Evolutionary conservation across 1,140 invertebrate genomes (phyloP).

Genomic region (Nasonia longicornis): DNA sequence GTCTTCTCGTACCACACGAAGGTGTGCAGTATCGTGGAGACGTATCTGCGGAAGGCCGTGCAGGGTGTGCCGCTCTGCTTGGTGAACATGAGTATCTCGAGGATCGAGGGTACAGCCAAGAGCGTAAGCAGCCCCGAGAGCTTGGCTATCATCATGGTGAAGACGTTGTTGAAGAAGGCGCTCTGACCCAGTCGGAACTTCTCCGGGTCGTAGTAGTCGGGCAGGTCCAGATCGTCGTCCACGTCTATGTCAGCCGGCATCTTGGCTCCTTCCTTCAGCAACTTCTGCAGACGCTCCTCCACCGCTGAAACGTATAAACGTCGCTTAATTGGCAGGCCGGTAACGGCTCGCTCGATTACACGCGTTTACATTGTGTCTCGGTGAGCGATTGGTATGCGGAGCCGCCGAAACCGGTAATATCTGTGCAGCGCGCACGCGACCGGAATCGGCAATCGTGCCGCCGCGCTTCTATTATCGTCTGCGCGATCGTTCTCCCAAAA

Average conservation of each 20-base stretch:
- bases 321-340: neutral
- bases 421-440: constrained; percentile 50
- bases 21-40: constrained; percentile 76
- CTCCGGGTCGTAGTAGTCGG: constrained; percentile 59
- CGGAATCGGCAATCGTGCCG: constrained; percentile 39
- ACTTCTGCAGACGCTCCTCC: constrained; percentile 51
- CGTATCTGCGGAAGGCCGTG: constrained; percentile 81
- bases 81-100: constrained; percentile 76
- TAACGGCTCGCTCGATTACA: neutral
- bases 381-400: constrained; percentile 51
- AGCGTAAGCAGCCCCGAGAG: constrained; percentile 76
- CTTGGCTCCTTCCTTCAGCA: constrained; percentile 57
- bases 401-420: constrained; percentile 53
- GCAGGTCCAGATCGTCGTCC: constrained; percentile 52
- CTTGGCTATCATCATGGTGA: constrained; percentile 76
- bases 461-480: too few relatives aligned
- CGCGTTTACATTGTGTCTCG: neutral
- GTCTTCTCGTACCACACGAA: constrained; percentile 80
- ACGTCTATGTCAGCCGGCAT: constrained; percentile 53
- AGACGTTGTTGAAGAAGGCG: constrained; percentile 76
- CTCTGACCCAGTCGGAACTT: constrained; percentile 74
- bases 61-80: constrained; percentile 74
- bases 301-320: constrained; percentile 48
- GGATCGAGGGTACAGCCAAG: constrained; percentile 77
- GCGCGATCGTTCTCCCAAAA: too few relatives aligned